Evolutionary conservation across 23 tunicate species (phyloP).

Genomic region (Phallusia fumigata): DNA sequence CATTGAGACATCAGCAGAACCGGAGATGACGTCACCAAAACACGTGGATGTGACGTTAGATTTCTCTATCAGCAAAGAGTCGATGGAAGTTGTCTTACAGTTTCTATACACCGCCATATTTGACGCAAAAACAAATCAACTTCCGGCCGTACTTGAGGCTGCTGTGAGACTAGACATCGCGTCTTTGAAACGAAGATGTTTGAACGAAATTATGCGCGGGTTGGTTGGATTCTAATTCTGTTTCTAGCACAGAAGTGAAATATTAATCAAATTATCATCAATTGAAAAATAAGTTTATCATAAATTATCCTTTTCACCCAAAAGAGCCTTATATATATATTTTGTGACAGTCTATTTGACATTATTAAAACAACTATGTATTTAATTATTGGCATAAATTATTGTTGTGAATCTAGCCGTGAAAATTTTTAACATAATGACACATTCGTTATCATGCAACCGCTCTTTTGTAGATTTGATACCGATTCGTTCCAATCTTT

Average conservation of each 20-base stretch:
- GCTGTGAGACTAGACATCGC: constrained; percentile 41
- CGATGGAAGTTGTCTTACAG: constrained; percentile 39
- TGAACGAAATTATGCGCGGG: constrained; percentile 44
- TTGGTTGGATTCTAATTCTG: constrained; percentile 15
- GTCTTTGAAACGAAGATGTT: constrained; percentile 42
- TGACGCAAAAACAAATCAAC: constrained; percentile 20
- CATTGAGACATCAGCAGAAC: background rate
- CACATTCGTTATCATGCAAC: no score
- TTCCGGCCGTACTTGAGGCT: constrained; percentile 53
- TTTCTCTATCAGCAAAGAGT: constrained; percentile 19
- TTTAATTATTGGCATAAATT: no score
- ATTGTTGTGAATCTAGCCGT: no score
- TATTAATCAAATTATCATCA: no score
- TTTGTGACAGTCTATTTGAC: no score
- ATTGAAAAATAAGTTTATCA: no score
- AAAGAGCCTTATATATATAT: no score
- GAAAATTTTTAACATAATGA: no score
- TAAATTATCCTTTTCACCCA: no score
- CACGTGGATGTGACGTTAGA: constrained; percentile 8
- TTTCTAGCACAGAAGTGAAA: no score
- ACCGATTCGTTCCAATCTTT: constrained; percentile 38
- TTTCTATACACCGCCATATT: constrained; percentile 47
- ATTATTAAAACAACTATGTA: no score
- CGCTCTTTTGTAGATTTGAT: constrained; percentile 28
- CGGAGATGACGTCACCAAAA: background rate